Evolutionary conservation across 2,888 invertebrate species (phyloP), one percentile per base, ranked within the genome.

Genomic region (Blera fallax): DNA sequence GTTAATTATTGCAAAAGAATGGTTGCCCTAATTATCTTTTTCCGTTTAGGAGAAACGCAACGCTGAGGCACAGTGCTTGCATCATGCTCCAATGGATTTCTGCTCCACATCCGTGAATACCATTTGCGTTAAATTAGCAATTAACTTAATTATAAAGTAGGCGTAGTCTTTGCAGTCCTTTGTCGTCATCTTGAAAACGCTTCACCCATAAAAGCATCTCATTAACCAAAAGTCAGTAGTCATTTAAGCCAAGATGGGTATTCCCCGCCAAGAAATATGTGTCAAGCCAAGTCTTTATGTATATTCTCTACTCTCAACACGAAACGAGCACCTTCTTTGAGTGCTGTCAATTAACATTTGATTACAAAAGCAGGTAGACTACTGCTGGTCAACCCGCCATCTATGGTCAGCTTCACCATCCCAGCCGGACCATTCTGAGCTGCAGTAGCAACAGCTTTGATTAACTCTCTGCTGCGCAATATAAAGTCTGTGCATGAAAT

Each of bases 301-400:
- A 64, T 37, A 34, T 62, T 18, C 24, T 43, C 21, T 14, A 16
- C 29, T 48, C 11, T 10, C 16, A 14, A 24, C 52, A 58, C 4
- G 6, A 40, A 7, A 18, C 56, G 29, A 18, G 27, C 18, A 11
- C 48, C 40, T n/a, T 58, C 52, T 52, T 45, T 16, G 52, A 60
- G 50, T 58, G 52, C 83, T 79, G 83, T 74, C 83, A 84, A 84
- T 84, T 84, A 79, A 79, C 79, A 73, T 83, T 79, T 69, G 82
- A 78, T 78, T 78, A 78, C 73, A 73, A 79, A 84, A 79, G 83
- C 74, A 50, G 69, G 48, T 37, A 45, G 54, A 37, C 67, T 43
- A 37, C 67, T 43, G 60, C 37, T 67, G 54, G 48, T 64, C 45
- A 34, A 45, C 48, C 14, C 40, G 1, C 79, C 79, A 79, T 79